Evolutionary conservation across 2,888 invertebrate species (phyloP).

Genomic region (Harpalus rubripes): DNA sequence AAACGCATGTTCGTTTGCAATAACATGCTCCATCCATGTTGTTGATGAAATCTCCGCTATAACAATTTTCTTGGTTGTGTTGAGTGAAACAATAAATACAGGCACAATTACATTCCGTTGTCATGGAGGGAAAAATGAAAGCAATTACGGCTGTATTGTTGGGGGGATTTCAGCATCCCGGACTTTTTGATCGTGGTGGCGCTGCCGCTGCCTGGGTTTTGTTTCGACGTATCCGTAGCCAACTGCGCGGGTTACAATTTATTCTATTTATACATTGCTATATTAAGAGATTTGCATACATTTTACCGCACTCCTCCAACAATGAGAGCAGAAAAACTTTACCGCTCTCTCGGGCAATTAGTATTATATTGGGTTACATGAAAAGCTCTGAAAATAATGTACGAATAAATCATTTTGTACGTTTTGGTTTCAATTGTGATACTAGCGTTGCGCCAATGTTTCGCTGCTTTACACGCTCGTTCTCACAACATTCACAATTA

Average conservation of each 20-base stretch:
- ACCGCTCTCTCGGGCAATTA: constrained; percentile 21
- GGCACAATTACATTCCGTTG: constrained; percentile 27
- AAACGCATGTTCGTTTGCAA: too few species aligned
- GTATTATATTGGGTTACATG: constrained; percentile 49
- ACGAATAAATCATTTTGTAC: constrained; percentile 3
- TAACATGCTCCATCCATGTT: too few species aligned
- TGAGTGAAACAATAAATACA: constrained; percentile 15
- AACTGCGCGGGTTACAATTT: constrained; percentile 25
- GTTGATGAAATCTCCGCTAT: too few species aligned
- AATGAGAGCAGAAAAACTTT: constrained; percentile 41
- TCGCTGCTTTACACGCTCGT: neutral
- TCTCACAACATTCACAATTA: neutral
- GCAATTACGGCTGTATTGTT: constrained; percentile 45
- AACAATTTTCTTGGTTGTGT: too few species aligned
- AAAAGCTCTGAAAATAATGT: constrained; percentile 46
- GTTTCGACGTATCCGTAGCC: constrained; percentile 36
- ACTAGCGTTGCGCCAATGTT: neutral
- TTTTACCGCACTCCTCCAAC: constrained; percentile 5
- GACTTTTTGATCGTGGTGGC: constrained; percentile 35
- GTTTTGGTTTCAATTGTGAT: neutral
- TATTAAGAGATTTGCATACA: constrained; percentile 53
- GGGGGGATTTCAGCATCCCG: constrained; percentile 17
- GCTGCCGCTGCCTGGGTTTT: constrained; percentile 18
- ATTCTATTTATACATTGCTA: constrained; percentile 51
- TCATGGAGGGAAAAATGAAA: constrained; percentile 36